Base-by-base conservation (phyloP, 2,797 vertebrate species). In the Oreochromis grahami region DNA sequence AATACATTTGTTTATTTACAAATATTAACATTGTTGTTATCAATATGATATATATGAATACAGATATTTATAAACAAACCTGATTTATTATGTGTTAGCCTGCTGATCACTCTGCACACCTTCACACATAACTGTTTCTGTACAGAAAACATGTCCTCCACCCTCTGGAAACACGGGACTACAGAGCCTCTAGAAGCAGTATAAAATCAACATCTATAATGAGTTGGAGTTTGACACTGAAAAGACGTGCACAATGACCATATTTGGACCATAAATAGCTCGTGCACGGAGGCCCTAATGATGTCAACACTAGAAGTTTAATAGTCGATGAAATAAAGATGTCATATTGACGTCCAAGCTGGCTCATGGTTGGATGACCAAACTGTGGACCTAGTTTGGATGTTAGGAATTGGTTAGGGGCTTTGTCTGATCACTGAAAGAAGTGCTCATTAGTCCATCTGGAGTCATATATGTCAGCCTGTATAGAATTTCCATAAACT, bases 261-360 rank as follows among this genome's bases (percentile, higher is more conserved):
- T 52, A 52, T 52, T 21, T 52, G 19, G 19, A 52, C 50, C 11
- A 51, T 51, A 51, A 51, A 21, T 21, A 51, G 50, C 50, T 19
- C 0, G 50, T 52, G 50, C 19, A 52, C 0, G 0, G 50, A 52
- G 19, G 19, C 19, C 9, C 19, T 12, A 51, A 51, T 11, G 19
- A 51, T 21, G 50, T 51, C 50, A 52, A 52, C 50, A 11, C 0
- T 21, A 52, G 19, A 52, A 21, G 50, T 51, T 51, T 21, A 51
- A 11, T 0, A 51, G 9, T 2, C 1, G 0, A 21, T 52, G 50
- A 52, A 52, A 52, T 0, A 52, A 0, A 52, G 50, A 6, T 51
- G 50, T 51, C 50, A 51, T 48, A 48, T 48, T 36, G 38, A 41
- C 5, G 5, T 41, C 5, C 5, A 41, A 3, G 38, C 12, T 10